phyloP scores from a whole-genome alignment of 2,888 invertebrate species.

The Malachius bipustulatus region DNA sequence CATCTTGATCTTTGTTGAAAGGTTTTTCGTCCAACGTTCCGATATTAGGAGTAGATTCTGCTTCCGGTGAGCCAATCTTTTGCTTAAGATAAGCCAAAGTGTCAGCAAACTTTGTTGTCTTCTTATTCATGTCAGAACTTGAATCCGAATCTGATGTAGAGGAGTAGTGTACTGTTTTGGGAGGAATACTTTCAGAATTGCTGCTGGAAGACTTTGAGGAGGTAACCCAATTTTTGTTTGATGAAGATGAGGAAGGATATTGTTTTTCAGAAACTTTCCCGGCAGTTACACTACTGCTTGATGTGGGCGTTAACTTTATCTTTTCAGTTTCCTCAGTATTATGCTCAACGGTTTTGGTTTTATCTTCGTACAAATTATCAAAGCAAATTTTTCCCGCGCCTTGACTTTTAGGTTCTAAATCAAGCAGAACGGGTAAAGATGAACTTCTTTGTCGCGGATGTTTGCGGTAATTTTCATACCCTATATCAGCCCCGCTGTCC shows the following conservation, averaged over 20 bases:
- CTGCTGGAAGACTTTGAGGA: neutral
- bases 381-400: too few relatives aligned
- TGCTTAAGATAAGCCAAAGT: constrained; percentile 21
- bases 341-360: too few relatives aligned
- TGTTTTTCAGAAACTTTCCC: too few relatives aligned
- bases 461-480: constrained; percentile 44
- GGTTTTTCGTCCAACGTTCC: too few relatives aligned
- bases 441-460: constrained; percentile 31
- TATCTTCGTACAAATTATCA: too few relatives aligned
- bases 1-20: neutral
- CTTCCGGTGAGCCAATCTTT: constrained; percentile 38
- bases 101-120: constrained; percentile 17
- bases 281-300: constrained; percentile 1
- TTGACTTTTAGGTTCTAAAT: constrained; percentile 5
- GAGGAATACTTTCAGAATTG: neutral
- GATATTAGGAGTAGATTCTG: constrained; percentile 42
- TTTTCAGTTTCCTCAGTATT: constrained; percentile 3
- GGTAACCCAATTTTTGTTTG: neutral
- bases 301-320: constrained; percentile 9
- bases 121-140: constrained; percentile 9
- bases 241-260: neutral
- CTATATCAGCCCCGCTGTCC: constrained; percentile 81
- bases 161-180: constrained; percentile 13
- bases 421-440: constrained; percentile 28
- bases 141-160: neutral